These are phyloP conservation scores for Patella caerulea DNA, from an alignment of 2,888 invertebrate genomes.

Conservation along the genomic window DNA sequence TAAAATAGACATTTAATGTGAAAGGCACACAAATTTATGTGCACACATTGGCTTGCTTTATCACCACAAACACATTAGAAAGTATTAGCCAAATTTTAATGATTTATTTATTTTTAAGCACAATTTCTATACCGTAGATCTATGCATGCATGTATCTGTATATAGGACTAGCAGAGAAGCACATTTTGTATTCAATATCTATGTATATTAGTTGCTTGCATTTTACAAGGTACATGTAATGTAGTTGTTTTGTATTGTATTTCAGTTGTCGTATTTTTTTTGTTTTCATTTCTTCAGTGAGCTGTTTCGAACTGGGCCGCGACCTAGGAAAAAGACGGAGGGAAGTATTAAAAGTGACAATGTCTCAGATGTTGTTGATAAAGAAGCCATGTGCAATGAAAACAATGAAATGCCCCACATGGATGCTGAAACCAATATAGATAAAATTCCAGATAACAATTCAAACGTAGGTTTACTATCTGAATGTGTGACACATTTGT, in stretches of 20 bases:
- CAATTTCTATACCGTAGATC: no score
- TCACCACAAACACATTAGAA: no score
- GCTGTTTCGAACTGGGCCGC: constrained; percentile 41
- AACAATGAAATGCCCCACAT: background rate
- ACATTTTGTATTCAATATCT: no score
- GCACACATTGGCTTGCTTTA: no score
- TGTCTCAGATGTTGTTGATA: background rate
- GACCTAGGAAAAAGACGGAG: constrained; percentile 32
- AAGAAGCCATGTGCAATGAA: background rate
- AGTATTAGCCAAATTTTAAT: no score
- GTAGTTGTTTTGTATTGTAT: background rate
- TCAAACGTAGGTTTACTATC: constrained; percentile 6
- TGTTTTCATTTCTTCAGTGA: constrained; percentile 32
- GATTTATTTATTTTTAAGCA: no score
- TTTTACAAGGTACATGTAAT: no score
- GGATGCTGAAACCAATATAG: background rate
- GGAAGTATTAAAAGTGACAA: background rate
- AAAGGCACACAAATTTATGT: no score
- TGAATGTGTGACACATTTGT: background rate
- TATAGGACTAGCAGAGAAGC: no score
- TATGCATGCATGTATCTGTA: no score
- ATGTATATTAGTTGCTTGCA: no score
- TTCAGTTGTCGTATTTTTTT: constrained; percentile 5
- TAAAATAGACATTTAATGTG: no score
- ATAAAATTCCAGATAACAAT: constrained; percentile 4